Base-by-base conservation (phyloP, 2,797 vertebrate genomes). In the Rhinophrynus dorsalis region DNA sequence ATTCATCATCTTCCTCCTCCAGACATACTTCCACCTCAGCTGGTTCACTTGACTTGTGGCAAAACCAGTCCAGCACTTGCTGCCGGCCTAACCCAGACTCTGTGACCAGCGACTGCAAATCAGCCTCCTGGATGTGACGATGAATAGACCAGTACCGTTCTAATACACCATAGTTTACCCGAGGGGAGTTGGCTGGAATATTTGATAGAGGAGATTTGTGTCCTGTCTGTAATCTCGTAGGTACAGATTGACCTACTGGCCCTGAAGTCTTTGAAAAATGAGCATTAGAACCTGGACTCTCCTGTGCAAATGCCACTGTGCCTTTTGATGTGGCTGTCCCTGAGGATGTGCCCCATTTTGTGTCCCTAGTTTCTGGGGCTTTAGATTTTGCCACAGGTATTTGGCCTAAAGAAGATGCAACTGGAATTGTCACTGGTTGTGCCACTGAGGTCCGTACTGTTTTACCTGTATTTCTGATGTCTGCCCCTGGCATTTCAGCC, bases 11-110 rank as follows among this genome's bases (percentile, higher is more conserved):
- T 2, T 83, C 84, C 57, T 90, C 86, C 65, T 85, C 85, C 70
- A 90, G 80, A 77, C 84, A 79, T 7, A 84, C 79, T 60, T 92
- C 87, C 51, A 87, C 83, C 11, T 92, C 90, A 9, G 82, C 80
- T 61, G 85, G 87, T 17, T 67, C 83, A 45, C 75, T 79, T 27
- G 88, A 86, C 74, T 87, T 92, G 68, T 86, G 83, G 29, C 87
- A 87, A 84, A 95, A 94, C 94, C 94, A 95, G 68, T 94, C 90
- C 37, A 92, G 76, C 55, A 94, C 90, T 78, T 94, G 92, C 83
- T 94, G 92, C 67, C 89, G 88, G 73, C 90, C 92, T 89, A 96
- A 92, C 77, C 85, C 90, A 13, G 94, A 94, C 68, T 92, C 92
- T 74, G 86, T 88, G 83, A 93, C 93, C 76, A 95, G 82, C 29